Conservation (phyloP, 2,113 vertebrate genomes). For the Mionectes macconnelli region DNA sequence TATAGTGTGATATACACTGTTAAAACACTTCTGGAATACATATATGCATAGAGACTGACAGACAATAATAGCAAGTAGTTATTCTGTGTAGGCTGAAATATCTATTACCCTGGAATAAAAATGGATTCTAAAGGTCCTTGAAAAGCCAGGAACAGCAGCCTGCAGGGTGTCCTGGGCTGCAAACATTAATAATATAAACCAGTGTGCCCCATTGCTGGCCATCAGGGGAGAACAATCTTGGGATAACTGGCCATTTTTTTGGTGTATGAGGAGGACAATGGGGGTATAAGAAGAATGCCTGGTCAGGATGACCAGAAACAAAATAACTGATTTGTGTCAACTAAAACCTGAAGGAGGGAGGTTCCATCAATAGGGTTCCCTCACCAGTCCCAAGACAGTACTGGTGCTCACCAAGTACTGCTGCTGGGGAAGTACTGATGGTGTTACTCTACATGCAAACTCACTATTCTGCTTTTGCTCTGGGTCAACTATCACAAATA, state of each 20-base stretch:
- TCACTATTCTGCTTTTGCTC: background rate
- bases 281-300: background rate
- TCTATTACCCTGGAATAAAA: background rate
- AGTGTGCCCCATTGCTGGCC: background rate
- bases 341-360: background rate
- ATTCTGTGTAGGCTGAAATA: background rate
- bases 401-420: background rate
- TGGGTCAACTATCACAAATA: background rate
- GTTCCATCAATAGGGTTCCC: accelerated
- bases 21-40: background rate
- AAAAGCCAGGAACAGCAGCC: background rate
- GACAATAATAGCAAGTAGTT: background rate
- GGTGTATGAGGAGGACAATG: background rate
- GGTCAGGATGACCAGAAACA: background rate
- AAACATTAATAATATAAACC: background rate
- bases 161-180: background rate
- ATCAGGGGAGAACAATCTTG: background rate
- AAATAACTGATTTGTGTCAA: background rate
- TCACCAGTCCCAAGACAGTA: background rate
- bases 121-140: background rate
- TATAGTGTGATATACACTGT: background rate
- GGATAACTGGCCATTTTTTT: accelerated
- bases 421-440: background rate
- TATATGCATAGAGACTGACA: background rate
- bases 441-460: background rate